phyloP scores from a whole-genome alignment of 2,113 vertebrate genomes.

The Leucopternis melanops region DNA sequence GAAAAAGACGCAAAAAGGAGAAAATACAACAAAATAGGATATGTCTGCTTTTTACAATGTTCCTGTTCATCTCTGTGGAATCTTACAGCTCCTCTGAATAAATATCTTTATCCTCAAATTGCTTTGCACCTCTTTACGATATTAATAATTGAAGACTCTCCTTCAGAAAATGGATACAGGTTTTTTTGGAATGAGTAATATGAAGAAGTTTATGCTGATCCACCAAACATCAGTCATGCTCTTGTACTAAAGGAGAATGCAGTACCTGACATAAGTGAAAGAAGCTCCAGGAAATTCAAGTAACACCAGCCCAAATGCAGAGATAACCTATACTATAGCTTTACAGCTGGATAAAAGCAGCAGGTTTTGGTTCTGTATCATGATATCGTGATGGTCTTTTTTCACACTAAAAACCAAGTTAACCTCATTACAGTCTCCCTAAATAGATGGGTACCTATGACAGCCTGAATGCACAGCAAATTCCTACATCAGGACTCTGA shows the following conservation, averaged over 20 bases:
- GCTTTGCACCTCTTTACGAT: not conserved
- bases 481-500: not conserved
- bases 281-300: not conserved
- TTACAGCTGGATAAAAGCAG: not conserved
- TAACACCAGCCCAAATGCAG: not conserved
- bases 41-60: not conserved
- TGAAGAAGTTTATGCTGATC: not conserved
- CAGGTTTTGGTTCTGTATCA: not conserved
- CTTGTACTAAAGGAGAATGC: not conserved
- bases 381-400: not conserved
- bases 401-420: not conserved
- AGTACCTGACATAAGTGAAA: not conserved
- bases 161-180: not conserved
- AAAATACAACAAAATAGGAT: not conserved
- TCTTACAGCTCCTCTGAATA: not conserved
- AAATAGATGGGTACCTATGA: conserved; percentile 2
- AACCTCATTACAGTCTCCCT: not conserved
- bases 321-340: not conserved
- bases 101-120: not conserved
- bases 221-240: not conserved
- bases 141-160: conserved; percentile 24
- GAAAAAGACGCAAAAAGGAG: not conserved
- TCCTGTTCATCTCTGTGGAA: not conserved
- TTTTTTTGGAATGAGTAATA: not conserved
- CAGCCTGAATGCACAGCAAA: not conserved